Evolutionary conservation across 2,888 invertebrate genomes (phyloP), one percentile per base, ranked within the genome.

Genomic region (Pherbina coryleti): DNA sequence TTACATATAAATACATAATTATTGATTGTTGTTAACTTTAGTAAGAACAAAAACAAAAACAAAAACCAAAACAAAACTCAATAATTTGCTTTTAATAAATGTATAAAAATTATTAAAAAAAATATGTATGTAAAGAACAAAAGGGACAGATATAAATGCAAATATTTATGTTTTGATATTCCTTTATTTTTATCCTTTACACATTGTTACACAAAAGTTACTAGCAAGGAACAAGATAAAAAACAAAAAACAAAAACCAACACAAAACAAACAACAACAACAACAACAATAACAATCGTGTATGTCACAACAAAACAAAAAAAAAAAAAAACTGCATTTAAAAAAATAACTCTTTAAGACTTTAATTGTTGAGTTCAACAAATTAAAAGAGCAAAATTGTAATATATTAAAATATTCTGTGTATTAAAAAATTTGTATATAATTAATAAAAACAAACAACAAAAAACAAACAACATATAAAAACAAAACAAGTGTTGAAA

Each of bases 171-270:
- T 55, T 55, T 44, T 37, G n/a, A 44, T 22, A 44, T 44, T 49
- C 5, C 37, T 67, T 67, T 22, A 67, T 44, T 44, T 66, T 19
- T 17, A 34, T 34, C n/a, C 64, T 28, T 64, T 64, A 34, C 5
- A 25, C 11, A 34, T 31, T 64, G 9, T 69, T 53, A 69, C 53
- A 69, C 69, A 69, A 69, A 49, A 69, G 69, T 69, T 69, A 69
- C 69, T 69, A 69, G 25, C 22, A 69, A 51, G 51, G 69, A 28
- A 69, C 69, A 69, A n/a, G n/a, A n/a, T n/a, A n/a, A n/a, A n/a
- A n/a, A n/a, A n/a, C n/a, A n/a, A n/a, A n/a, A n/a, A n/a, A n/a
- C n/a, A n/a, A n/a, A 51, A 69, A 53, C 25, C 25, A 17, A 37
- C 28, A 49, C 67, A 67, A 11, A 49, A 25, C 67, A 67, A 37